A percentile compares a stretch with the other conserved stretches of the same genome.
These are phyloP conservation scores for Amia ocellicauda DNA, from an alignment of 2,113 vertebrate species.

Conservation along the genomic window DNA sequence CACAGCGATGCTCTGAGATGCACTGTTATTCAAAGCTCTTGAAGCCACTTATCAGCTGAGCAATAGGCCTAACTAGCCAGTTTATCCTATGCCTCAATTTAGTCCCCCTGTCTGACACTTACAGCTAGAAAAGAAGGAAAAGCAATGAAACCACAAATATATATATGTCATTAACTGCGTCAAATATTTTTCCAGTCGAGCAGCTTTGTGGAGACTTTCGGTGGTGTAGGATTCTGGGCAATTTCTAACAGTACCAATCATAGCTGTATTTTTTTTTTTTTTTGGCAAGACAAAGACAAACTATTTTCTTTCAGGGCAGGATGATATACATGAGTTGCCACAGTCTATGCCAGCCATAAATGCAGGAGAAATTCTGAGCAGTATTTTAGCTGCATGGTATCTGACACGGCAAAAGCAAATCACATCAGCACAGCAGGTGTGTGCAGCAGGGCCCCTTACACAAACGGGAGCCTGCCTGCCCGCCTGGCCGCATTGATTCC, in stretches of 20 bases:
- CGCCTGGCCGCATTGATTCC: too few species aligned
- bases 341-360: constrained; percentile 39
- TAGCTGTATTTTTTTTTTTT: constrained; percentile 20
- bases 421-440: constrained; percentile 54
- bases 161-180: too few species aligned
- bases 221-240: constrained; percentile 18
- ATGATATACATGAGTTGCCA: constrained; percentile 52
- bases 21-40: too few species aligned
- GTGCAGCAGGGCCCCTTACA: constrained; percentile 58
- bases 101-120: too few species aligned
- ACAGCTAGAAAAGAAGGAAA: too few species aligned
- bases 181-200: too few species aligned
- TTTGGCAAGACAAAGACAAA: constrained; percentile 45
- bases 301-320: constrained; percentile 44
- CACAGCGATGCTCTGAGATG: too few species aligned
- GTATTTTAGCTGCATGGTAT: constrained; percentile 63
- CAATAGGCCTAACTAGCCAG: too few species aligned
- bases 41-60: too few species aligned
- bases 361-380: constrained; percentile 35
- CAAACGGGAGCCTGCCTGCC: not conserved
- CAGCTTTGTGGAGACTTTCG: too few species aligned
- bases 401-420: constrained; percentile 43
- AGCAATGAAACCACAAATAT: too few species aligned
- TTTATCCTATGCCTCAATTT: too few species aligned
- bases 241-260: constrained; percentile 16